Evolutionary conservation across 1,140 invertebrate species (phyloP), one percentile per base, ranked within the genome.

Genomic region (Zaprionus lachaisei): DNA sequence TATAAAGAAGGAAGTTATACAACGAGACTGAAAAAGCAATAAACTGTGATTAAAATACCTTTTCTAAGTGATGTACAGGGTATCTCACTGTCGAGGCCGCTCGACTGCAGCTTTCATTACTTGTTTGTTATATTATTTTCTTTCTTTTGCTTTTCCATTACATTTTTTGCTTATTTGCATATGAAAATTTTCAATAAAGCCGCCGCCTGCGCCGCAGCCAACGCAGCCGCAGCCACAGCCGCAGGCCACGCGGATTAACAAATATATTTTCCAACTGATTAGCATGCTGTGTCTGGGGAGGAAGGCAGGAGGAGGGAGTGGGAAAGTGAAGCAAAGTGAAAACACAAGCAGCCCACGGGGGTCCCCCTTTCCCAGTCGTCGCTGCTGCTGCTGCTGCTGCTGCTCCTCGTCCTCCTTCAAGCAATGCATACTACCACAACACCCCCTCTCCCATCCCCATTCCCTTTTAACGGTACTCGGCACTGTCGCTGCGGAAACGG

Each of bases 201-300:
- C 47, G 47, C n/a, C 47, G 47, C 20, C 38, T 41, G 38, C n/a
- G 41, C 41, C 41, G 41, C 41, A 17, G 7, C 41, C 14, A 60
- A 51, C 37, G 47, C 47, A 49, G 41, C 38, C 55, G 20, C 14
- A 15, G 41, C 20, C 31, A 28, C 44, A 49, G 66, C 65, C 61
- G 79, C 38, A 60, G 56, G 80, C 65, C 66, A 76, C 68, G 61
- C 71, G 65, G 81, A 83, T 83, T 77, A 81, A 72, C 55, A 68
- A 74, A 81, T 81, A 81, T 77, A 61, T 70, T 71, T 80, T 80
- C 75, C 81, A 83, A 64, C 77, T 83, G 81, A 83, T 80, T 80
- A 80, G 72, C 72, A 83, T 76, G 58, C 20, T 73, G 12, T 20
- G 65, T 37, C 31, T 17, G 57, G 17, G 37, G 41, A 51, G 5